Evolutionary conservation across 2,888 invertebrate genomes (phyloP), one percentile per base, ranked within the genome.

Genomic region (Acanthosoma haemorrhoidale): DNA sequence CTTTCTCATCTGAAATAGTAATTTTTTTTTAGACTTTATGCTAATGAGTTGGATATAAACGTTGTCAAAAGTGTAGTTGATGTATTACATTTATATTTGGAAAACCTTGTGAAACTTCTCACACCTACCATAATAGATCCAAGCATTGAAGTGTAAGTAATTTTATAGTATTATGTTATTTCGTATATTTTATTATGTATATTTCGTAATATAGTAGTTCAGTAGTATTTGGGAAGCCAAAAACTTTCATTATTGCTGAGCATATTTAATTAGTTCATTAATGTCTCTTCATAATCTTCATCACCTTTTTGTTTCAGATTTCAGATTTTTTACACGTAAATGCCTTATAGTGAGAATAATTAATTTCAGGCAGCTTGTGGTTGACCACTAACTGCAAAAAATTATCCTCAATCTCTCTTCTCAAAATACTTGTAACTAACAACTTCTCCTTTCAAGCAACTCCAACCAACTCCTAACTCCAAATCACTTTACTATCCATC

Each of bases 21-120:
- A 57, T 31, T 21, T 67, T n/a, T 63, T 69, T 73, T 5, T 76
- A 82, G 82, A 68, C 80, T 83, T 31, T 81, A 84, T 78, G 81
- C 84, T 1, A 81, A 82, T 69, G 79, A 80, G 75, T 76, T 86
- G 69, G 82, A 83, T 60, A 73, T 78, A 13, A 77, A 78, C 13
- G 82, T 83, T 8, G 77, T 84, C 4, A 82, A 83, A 75, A 80
- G 80, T 69, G 81, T 86, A 2, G 78, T 85, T 13, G 83, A 84
- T 72, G 80, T 86, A 18, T 57, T 75, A 32, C 74, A 75, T 41
- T 72, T 70, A 8, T 74, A 75, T 43, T 66, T 76, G 25, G 51
- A 70, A 38, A 72, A 68, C 43, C 66, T 73, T 5, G 71, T 73
- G 6, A 73, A 71, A 32, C 63, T 71, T 16, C 41, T 73, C 36